Conservation (phyloP, 2,888 invertebrate species). For the Exephanes ischioxanthus region DNA sequence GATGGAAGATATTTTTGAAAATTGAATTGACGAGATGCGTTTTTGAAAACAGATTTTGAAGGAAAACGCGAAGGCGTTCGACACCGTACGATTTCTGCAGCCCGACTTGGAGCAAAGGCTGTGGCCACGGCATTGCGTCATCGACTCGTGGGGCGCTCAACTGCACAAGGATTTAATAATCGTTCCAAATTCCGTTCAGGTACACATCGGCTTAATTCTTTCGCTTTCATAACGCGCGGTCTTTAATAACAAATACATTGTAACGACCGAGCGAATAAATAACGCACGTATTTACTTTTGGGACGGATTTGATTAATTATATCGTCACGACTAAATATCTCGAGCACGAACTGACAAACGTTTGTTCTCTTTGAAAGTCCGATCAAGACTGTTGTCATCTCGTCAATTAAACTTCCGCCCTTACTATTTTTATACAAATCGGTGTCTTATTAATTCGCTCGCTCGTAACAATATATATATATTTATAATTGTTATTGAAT, state of each 20-base stretch:
- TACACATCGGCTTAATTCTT: conserved; percentile 54
- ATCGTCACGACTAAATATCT: too few relatives aligned
- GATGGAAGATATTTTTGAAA: neutral
- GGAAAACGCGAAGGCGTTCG: conserved; percentile 92
- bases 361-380: too few relatives aligned
- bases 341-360: too few relatives aligned
- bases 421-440: too few relatives aligned
- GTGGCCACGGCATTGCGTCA: conserved; percentile 98
- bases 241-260: too few relatives aligned
- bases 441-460: too few relatives aligned
- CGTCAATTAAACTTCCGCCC: too few relatives aligned
- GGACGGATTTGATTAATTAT: neutral
- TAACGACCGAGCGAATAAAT: too few relatives aligned
- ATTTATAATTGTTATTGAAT: too few relatives aligned
- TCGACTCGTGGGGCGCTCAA: conserved; percentile 96
- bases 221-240: neutral
- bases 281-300: neutral
- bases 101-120: conserved; percentile 94
- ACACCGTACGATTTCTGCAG: conserved; percentile 95
- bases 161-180: conserved; percentile 95
- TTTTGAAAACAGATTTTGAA: conserved; percentile 73
- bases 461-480: too few relatives aligned
- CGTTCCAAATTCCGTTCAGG: conserved; percentile 90
- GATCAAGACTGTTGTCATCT: too few relatives aligned
- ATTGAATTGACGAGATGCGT: neutral